A percentile compares a stretch with the other conserved stretches of the same genome.
These are phyloP conservation scores for Thecocarcelia acutangulata DNA, from an alignment of 2,888 invertebrate genomes.

Conservation along the genomic window DNA sequence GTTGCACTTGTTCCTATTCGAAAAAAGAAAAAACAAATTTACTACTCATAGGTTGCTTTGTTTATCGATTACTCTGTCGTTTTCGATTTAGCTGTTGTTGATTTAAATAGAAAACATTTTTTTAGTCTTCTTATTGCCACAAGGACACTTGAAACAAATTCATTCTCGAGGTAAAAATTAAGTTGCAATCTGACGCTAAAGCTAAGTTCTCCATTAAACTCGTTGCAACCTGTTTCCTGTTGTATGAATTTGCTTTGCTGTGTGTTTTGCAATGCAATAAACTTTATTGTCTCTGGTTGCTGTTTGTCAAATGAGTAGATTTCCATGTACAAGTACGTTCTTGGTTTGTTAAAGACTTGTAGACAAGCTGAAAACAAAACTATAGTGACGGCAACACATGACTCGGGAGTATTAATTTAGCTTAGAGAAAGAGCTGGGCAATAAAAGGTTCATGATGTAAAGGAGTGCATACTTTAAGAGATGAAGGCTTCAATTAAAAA, in stretches of 20 bases:
- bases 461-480: too few relatives aligned
- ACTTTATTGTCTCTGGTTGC: constrained; percentile 50
- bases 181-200: constrained; percentile 36
- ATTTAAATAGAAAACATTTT: not conserved
- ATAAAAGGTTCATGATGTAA: not conserved
- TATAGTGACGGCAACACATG: not conserved
- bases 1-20: not conserved
- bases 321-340: constrained; percentile 15
- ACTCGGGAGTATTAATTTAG: not conserved
- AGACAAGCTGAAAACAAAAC: constrained; percentile 35
- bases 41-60: not conserved
- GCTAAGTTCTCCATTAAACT: constrained; percentile 31
- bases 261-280: constrained; percentile 25
- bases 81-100: constrained; percentile 29
- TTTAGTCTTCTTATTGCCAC: not conserved
- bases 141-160: constrained; percentile 7
- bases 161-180: constrained; percentile 26
- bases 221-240: constrained; percentile 20
- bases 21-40: not conserved
- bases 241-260: not conserved
- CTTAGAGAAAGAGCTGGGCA: not conserved
- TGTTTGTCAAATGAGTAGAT: constrained; percentile 44
- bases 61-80: constrained; percentile 15
- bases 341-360: constrained; percentile 47
- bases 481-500: too few relatives aligned